Evolutionary conservation across 2,888 invertebrate species (phyloP).

Genomic region (Diarsia rubi): DNA sequence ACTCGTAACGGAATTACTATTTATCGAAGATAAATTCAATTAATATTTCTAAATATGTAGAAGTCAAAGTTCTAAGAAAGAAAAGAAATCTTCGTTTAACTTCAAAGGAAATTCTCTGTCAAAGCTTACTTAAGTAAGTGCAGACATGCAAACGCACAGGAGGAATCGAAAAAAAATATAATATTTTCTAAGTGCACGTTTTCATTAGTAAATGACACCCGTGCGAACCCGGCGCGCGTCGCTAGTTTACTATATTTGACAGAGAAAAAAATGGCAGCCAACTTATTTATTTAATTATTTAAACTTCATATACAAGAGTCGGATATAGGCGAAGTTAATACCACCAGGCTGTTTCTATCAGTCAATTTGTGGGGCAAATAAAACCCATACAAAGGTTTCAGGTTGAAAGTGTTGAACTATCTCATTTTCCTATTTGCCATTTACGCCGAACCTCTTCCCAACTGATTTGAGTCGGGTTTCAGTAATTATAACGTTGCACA

Average conservation of each 20-base stretch:
- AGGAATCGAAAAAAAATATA: background rate
- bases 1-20: background rate
- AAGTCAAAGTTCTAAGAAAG: too few relatives aligned
- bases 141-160: background rate
- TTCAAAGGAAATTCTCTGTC: slow-evolving; percentile 2
- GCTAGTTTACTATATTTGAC: background rate
- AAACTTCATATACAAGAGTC: too few relatives aligned
- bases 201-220: background rate
- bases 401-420: too few relatives aligned
- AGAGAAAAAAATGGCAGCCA: background rate
- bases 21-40: background rate
- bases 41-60: background rate
- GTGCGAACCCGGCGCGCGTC: background rate
- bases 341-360: too few relatives aligned
- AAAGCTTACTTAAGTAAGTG: background rate
- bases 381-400: too few relatives aligned
- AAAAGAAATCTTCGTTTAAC: background rate
- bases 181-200: background rate
- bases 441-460: background rate
- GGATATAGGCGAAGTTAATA: too few relatives aligned
- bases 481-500: background rate
- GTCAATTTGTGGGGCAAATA: too few relatives aligned
- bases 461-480: background rate
- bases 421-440: too few relatives aligned
- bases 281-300: too few relatives aligned